These are phyloP conservation scores for Passerina amoena DNA, from an alignment of 2,113 vertebrate species.

Conservation along the genomic window DNA sequence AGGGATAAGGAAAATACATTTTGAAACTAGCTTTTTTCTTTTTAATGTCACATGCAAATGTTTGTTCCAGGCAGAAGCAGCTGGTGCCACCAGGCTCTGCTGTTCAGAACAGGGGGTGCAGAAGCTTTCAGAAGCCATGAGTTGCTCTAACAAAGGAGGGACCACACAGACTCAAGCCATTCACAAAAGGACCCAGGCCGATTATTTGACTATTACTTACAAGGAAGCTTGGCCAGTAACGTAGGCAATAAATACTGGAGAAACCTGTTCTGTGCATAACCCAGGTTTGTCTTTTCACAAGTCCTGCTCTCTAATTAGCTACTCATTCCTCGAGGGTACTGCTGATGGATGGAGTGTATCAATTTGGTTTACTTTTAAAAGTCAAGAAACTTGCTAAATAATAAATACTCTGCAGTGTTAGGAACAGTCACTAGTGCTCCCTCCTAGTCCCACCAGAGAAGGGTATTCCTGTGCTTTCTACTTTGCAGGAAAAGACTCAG, in stretches of 20 bases:
- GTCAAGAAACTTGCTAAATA: neutral
- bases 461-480: neutral
- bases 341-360: conserved; percentile 40
- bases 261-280: conserved; percentile 65
- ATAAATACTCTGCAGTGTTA: neutral
- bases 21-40: conserved; percentile 13
- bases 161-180: conserved; percentile 70
- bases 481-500: neutral
- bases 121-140: conserved; percentile 60
- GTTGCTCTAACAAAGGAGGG: conserved; percentile 68
- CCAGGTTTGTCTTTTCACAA: conserved; percentile 47
- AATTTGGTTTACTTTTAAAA: neutral
- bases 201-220: conserved; percentile 68
- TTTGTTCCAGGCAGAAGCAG: conserved; percentile 60
- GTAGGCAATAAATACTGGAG: conserved; percentile 59
- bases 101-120: conserved; percentile 49
- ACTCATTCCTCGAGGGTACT: conserved; percentile 49
- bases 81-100: conserved; percentile 67
- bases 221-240: conserved; percentile 56
- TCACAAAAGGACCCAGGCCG: conserved; percentile 64
- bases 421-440: neutral
- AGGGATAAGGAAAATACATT: conserved; percentile 22
- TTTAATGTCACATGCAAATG: conserved; percentile 50
- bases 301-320: conserved; percentile 63
- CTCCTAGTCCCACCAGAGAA: neutral